A percentile compares a stretch with the other conserved stretches of the same genome.
Conservation (phyloP, 2,113 vertebrate species). For the Halichoeres trimaculatus region DNA sequence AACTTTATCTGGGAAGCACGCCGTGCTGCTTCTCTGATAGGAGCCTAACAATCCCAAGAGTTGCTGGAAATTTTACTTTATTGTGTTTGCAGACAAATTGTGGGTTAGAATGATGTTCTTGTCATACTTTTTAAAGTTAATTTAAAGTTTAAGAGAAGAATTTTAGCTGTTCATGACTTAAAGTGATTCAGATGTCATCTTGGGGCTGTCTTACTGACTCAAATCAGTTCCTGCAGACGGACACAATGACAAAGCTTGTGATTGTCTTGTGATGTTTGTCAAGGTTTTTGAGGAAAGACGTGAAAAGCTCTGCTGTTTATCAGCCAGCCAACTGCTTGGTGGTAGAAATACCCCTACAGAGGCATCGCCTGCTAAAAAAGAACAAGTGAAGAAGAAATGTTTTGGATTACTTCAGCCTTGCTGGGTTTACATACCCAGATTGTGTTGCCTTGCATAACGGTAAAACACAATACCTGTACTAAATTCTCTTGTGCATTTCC, state of each 20-base stretch:
- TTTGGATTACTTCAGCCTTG: no score
- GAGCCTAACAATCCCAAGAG: not conserved
- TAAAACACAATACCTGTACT: not conserved
- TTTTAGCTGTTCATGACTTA: no score
- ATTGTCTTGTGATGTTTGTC: no score
- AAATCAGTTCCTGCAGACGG: not conserved
- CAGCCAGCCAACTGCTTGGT: no score
- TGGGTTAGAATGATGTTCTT: not conserved
- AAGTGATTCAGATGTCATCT: no score
- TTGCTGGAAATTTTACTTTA: not conserved
- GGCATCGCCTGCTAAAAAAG: no score
- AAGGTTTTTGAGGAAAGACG: no score
- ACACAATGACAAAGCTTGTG: no score
- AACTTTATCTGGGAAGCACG: slow-evolving; percentile 17
- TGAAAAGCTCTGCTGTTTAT: no score
- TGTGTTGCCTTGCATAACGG: not conserved
- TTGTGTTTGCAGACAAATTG: not conserved
- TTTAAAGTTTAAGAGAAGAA: not conserved
- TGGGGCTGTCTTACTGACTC: not conserved
- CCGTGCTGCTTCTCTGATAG: slow-evolving; percentile 4
- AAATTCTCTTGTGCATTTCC: not conserved
- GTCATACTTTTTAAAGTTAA: not conserved
- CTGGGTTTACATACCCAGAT: no score
- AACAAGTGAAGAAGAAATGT: no score
- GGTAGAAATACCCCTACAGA: no score